Base-by-base conservation (phyloP, 2,797 vertebrate genomes). In the Acanthopagrus latus region DNA sequence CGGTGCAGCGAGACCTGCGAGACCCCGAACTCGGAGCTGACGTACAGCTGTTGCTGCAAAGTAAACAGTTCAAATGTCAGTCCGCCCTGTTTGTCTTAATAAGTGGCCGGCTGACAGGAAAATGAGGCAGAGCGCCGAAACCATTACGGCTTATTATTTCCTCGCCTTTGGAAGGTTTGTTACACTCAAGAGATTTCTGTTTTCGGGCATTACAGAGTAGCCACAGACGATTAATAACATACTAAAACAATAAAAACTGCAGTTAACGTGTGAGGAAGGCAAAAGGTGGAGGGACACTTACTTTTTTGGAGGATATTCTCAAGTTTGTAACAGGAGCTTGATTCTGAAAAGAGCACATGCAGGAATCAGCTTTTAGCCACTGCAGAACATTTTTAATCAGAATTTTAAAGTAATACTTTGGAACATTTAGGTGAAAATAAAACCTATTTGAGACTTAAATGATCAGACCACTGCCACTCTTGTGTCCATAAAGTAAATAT, bases 291-390 rank as follows among this genome's bases (percentile, higher is more conserved):
- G 1, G 47, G 17, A 64, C 20, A 51, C 88, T 96, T 97, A 99
- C 98, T 95, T 99, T 99, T 94, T 99, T 99, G 9, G 98, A 95
- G 64, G 98, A 99, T 89, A 99, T 99, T 94, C 94, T 97, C 93
- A 99, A 92, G 89, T 97, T 96, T 83, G 97, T 99, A 89, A 99
- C 95, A 9, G 97, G 95, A 93, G 94, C 94, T 80, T 93, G 95
- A 88, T 95, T 96, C 98, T 99, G 93, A 82, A 87, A 71, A 71
- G 0, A 69, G 7, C 14, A 81, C 14, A 76, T 0, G 63, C 0
- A 76, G 33, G 43, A 17, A 51, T 10, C 44, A 54, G 14, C 20
- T 73, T 65, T 54, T 18, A 64, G 48, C 23, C 11, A 18, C 2
- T 21, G 10, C n/a, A 18, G 41, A 55, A n/a, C 59, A 12, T 3